A percentile compares a stretch with the other conserved stretches of the same genome.
These are phyloP conservation scores for Electrona antarctica DNA, from an alignment of 2,113 vertebrate species.

Conservation along the genomic window DNA sequence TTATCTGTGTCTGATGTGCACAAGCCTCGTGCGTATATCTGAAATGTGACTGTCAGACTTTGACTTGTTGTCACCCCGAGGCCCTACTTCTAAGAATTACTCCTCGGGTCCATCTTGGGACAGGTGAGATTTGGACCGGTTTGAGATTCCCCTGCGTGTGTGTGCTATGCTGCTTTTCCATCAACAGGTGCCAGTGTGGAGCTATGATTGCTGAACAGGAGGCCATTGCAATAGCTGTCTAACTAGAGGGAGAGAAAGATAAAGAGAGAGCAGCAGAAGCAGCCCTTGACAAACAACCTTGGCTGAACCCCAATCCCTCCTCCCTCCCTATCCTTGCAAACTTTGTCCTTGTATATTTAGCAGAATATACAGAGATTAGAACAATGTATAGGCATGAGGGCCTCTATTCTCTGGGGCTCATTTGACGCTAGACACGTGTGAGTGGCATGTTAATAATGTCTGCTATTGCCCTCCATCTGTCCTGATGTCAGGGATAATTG, in stretches of 20 bases:
- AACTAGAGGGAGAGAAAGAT: neutral
- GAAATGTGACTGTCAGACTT: constrained; percentile 17
- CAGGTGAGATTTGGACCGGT: constrained; percentile 22
- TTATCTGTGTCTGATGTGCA: neutral
- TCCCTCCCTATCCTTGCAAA: constrained; percentile 55
- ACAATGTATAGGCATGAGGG: constrained; percentile 24
- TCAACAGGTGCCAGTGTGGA: constrained; percentile 77
- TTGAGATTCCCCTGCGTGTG: neutral
- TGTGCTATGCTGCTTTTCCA: constrained; percentile 60
- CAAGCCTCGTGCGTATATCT: neutral
- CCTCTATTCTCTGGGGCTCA: constrained; percentile 36
- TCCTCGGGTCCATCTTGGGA: constrained; percentile 20
- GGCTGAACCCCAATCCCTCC: constrained; percentile 51
- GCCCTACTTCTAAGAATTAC: constrained; percentile 31
- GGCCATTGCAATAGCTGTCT: no score
- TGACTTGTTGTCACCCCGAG: constrained; percentile 30
- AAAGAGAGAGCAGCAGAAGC: constrained; percentile 35
- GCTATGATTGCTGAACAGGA: constrained; percentile 41
- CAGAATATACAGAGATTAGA: constrained; percentile 44
- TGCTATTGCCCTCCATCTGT: constrained; percentile 27
- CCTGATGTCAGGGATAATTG: constrained; percentile 33
- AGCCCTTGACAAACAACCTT: constrained; percentile 52
- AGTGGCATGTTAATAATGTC: constrained; percentile 57
- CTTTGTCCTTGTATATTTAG: constrained; percentile 52
- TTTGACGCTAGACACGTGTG: constrained; percentile 21